Evolutionary conservation across 2,888 invertebrate genomes (phyloP).

Genomic region (Eupithecia dodoneata): DNA sequence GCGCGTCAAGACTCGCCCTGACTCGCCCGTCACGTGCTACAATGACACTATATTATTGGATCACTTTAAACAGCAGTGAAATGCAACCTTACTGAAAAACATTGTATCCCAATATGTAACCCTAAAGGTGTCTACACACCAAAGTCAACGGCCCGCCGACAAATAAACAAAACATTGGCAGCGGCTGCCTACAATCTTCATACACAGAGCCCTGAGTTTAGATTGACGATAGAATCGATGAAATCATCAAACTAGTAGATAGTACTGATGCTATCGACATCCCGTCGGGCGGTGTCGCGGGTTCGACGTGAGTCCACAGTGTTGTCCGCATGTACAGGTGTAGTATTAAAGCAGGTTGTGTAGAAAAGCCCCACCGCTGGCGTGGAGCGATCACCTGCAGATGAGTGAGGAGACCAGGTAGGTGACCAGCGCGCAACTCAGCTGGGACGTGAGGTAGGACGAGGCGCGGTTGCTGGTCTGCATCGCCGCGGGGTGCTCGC

Average conservation of each 20-base stretch:
- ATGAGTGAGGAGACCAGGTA: slow-evolving; percentile 75
- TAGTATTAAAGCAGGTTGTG: background rate
- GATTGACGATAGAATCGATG: background rate
- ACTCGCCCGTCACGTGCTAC: background rate
- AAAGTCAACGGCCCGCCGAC: background rate
- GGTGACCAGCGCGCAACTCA: slow-evolving; percentile 75
- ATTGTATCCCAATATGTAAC: background rate
- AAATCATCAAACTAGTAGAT: background rate
- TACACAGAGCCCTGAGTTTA: background rate
- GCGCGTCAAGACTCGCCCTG: background rate
- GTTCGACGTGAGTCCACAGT: background rate
- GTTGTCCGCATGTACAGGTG: background rate
- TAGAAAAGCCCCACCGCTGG: slow-evolving; percentile 35
- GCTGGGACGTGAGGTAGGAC: slow-evolving; percentile 78
- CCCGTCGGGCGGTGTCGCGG: background rate
- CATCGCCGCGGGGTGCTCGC: slow-evolving; percentile 94
- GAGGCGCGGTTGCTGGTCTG: slow-evolving; percentile 87
- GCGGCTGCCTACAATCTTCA: background rate
- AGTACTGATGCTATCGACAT: background rate
- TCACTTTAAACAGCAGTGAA: background rate
- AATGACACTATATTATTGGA: background rate
- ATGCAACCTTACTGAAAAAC: background rate
- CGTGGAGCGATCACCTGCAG: slow-evolving; percentile 77
- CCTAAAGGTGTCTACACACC: background rate
- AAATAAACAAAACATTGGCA: background rate